Evolutionary conservation across 2,888 invertebrate genomes (phyloP).

Genomic region (Dione juno): DNA sequence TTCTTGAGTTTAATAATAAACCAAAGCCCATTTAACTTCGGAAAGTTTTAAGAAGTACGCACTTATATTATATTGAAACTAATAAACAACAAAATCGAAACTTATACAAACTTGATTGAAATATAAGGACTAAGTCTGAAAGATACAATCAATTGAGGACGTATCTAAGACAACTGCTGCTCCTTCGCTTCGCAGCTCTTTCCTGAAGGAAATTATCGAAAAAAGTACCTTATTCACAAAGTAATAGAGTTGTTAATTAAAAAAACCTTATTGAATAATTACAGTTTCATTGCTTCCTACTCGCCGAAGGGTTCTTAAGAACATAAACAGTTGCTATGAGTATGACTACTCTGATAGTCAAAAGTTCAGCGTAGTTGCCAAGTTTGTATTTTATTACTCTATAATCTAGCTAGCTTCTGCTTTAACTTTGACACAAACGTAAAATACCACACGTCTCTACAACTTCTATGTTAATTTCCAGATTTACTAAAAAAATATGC

Average conservation of each 20-base stretch:
- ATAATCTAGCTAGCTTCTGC: conserved; percentile 17
- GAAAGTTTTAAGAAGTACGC: neutral
- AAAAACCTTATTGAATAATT: conserved; percentile 14
- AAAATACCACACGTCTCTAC: neutral
- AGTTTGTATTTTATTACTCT: conserved; percentile 32
- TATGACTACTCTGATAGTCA: conserved; percentile 32
- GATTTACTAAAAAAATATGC: too few species aligned
- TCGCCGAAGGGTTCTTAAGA: conserved; percentile 23
- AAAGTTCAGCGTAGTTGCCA: conserved; percentile 26
- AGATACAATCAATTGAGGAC: conserved; percentile 36
- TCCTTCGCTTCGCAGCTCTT: conserved; percentile 1
- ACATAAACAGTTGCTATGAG: conserved; percentile 36
- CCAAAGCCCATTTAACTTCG: neutral
- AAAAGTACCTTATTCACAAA: neutral
- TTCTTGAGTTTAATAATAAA: neutral
- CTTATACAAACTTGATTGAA: conserved; percentile 2
- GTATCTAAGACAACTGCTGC: conserved; percentile 30
- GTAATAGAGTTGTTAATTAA: conserved; percentile 15
- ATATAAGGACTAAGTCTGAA: conserved; percentile 21
- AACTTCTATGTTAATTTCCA: neutral
- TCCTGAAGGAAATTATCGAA: neutral
- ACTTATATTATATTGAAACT: conserved; percentile 1
- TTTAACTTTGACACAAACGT: conserved; percentile 21
- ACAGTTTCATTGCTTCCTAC: conserved; percentile 32
- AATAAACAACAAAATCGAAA: conserved; percentile 15